Base-by-base conservation (phyloP, 2,113 vertebrate species). In the Haliaeetus leucogaster region DNA sequence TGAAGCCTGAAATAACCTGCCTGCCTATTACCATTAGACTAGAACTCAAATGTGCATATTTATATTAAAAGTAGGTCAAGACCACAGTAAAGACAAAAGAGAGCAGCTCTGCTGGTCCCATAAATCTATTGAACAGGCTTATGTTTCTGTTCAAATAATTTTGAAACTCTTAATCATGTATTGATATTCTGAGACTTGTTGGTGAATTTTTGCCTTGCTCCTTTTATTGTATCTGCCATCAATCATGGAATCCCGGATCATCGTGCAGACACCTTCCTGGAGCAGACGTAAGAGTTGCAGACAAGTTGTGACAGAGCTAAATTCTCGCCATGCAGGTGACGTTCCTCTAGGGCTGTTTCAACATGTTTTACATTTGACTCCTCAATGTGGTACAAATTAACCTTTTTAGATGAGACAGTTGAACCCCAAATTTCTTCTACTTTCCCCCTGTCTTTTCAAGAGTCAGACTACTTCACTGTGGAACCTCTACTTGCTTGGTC, bases 1-100 rank as follows among this genome's bases (percentile, higher is more conserved):
- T 79, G 74, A 72, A 88, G 52, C 78, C 85, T 82, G 56, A 79
- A 93, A 82, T 90, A 95, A 91, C 61, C 62, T 71, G 40, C 7
- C 36, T 83, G 72, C 23, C 58, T 50, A 10, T 63, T 85, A 30
- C 40, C 18, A 40, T 62, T 68, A 47, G 90, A 65, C 59, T 77
- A 67, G 48, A 86, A 72, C 15, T 36, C 22, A 48, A 53, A 58
- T 0, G 0, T 32, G n/a, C 43, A 6, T 72, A 38, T 66, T 66
- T 74, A 16, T 66, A 20, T 55, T 22, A 71, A 76, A 95, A 82
- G 26, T 68, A 94, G 82, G 66, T 63, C 66, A 88, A 86, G 47
- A 92, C 38, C 61, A 25, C 25, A 58, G 3, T n/a, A 61, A 81
- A 71, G 58, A 79, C 11, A 58, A 52, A 47, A 0, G 2, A 76